Evolutionary conservation across 2,113 vertebrate species (phyloP), one percentile per base, ranked within the genome.

Genomic region (Psittacara wagleri): DNA sequence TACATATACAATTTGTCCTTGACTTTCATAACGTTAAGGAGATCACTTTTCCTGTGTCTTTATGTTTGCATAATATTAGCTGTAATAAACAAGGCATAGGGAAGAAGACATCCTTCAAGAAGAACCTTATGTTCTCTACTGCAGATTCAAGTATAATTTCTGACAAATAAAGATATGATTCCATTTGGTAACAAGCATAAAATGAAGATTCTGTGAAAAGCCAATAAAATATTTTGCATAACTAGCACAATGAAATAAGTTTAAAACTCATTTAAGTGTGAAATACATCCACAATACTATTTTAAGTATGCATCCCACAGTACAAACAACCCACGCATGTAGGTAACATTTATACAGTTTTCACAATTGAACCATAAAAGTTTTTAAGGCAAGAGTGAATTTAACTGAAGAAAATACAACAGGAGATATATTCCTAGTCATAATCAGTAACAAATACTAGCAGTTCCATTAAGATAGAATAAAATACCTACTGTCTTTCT

Each of bases 181-280:
- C 28, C n/a, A 37, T 69, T 69, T 83, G 70, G 23, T 49, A 78
- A 64, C 33, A 61, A 62, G 19, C 44, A 85, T 62, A 73, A 86
- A 93, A 76, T 59, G 7, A 90, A 92, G 41, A 16, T 92, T 25
- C 46, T 83, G 49, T 79, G 66, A 90, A 95, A 95, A 87, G 6
- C 23, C 14, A 66, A 62, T 37, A 70, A 4, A 19, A 52, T 89
- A 89, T 66, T 91, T 94, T 84, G 55, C 2, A 8, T 59, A 80
- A 82, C 19, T 80, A 91, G 31, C 19, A 88, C 39, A 82, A 79
- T 14, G 12, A 28, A 88, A 4, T 64, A 69, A 41, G 28, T 74
- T 96, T 89, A 79, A 76, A 94, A 80, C 20, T 73, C 46, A 59
- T 4, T 69, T 64, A 77, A 62, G 15, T 54, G 59, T 55, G 68